A percentile compares a stretch with the other conserved stretches of the same genome.
phyloP scores from a whole-genome alignment of 2,797 vertebrate species.

The Vultur gryphus region DNA sequence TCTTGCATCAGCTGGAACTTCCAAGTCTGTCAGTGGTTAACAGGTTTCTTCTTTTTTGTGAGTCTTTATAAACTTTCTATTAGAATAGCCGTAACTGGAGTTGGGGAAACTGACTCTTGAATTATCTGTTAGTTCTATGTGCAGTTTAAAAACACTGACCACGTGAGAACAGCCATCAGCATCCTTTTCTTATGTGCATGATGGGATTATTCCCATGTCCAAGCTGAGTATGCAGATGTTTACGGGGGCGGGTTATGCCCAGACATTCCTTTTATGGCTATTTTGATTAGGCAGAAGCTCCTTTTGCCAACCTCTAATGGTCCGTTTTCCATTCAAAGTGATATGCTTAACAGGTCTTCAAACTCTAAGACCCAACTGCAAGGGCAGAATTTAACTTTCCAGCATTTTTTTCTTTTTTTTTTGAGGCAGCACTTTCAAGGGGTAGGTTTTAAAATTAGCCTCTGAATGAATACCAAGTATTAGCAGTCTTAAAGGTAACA shows the following conservation, averaged over 20 bases:
- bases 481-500: neutral
- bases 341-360: neutral
- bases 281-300: neutral
- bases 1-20: neutral
- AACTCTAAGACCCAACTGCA: neutral
- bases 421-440: neutral
- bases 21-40: neutral
- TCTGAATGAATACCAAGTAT: neutral
- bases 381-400: neutral
- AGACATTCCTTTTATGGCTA: neutral
- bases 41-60: neutral
- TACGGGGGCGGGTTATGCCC: neutral
- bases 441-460: neutral
- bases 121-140: neutral
- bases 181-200: neutral
- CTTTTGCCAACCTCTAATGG: neutral
- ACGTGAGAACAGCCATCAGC: neutral
- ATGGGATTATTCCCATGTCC: neutral
- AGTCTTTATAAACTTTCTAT: neutral
- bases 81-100: neutral
- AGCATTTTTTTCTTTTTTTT: neutral
- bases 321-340: neutral
- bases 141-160: neutral
- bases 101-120: neutral
- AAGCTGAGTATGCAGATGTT: neutral